phyloP scores from a whole-genome alignment of 2,797 vertebrate genomes.

The Cirrhinus mrigala region DNA sequence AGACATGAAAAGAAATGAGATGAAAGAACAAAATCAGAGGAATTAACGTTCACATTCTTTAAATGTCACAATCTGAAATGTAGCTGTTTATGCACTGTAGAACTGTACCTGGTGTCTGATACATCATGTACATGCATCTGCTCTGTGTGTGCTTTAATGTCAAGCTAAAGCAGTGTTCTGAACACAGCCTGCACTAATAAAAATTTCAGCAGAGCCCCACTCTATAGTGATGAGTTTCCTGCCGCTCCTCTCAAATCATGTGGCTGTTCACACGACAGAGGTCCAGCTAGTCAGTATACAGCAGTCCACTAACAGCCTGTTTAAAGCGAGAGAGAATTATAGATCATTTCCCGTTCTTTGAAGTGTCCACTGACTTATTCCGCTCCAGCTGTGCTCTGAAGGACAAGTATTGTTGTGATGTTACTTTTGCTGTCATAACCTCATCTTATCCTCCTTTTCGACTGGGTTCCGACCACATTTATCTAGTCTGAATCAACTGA shows the following conservation, averaged over 20 bases:
- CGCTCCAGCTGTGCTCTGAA: conserved; percentile 48
- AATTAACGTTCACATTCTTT: conserved; percentile 4
- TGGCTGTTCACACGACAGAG: conserved; percentile 35
- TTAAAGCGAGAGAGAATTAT: conserved; percentile 33
- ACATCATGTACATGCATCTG: conserved; percentile 21
- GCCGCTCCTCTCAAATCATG: conserved; percentile 22
- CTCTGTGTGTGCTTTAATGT: background rate
- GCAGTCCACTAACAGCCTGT: conserved; percentile 31
- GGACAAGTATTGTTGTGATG: conserved; percentile 47
- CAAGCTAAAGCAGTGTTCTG: conserved; percentile 7
- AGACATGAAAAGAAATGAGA: conserved; percentile 13
- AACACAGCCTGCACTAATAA: conserved; percentile 13
- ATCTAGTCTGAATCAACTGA: background rate
- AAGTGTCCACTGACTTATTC: conserved; percentile 33
- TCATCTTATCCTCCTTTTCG: conserved; percentile 21
- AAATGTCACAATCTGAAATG: conserved; percentile 8
- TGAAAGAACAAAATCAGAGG: background rate
- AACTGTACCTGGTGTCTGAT: conserved; percentile 39
- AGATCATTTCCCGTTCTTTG: conserved; percentile 40
- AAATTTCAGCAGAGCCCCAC: conserved; percentile 3
- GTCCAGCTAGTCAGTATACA: conserved; percentile 6
- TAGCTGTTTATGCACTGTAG: conserved; percentile 19
- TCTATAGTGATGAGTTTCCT: conserved; percentile 16
- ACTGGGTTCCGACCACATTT: background rate
- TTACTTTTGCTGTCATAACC: conserved; percentile 30